These are phyloP conservation scores for Ylistrum balloti DNA, from an alignment of 1,140 invertebrate species.

Conservation along the genomic window DNA sequence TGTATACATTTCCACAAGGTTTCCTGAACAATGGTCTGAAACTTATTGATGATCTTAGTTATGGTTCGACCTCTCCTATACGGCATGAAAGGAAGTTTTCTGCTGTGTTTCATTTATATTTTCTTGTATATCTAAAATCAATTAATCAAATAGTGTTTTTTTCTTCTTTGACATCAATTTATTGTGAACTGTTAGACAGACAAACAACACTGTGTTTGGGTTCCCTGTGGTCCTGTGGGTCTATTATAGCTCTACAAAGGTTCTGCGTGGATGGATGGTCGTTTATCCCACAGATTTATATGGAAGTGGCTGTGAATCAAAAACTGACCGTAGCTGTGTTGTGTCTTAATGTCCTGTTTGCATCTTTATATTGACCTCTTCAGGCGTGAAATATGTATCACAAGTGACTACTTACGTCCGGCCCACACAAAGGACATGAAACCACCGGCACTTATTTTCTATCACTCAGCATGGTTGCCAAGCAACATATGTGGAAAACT, in stretches of 20 bases:
- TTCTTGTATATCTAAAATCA: constrained; percentile 40
- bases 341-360: neutral
- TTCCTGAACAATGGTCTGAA: neutral
- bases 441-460: neutral
- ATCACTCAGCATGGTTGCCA: neutral
- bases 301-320: neutral
- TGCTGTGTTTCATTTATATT: constrained; percentile 28
- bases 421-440: neutral
- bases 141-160: neutral
- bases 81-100: neutral
- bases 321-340: constrained; percentile 5
- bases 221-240: neutral
- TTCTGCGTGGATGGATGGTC: neutral
- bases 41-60: neutral
- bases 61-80: neutral
- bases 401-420: neutral
- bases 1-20: constrained; percentile 27
- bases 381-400: constrained; percentile 30
- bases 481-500: neutral
- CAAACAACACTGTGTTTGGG: neutral
- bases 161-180: neutral
- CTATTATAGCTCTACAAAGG: neutral
- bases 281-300: constrained; percentile 6
- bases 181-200: constrained; percentile 10
- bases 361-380: constrained; percentile 3